These are phyloP conservation scores for Thamnaconus septentrionalis DNA, from an alignment of 2,113 vertebrate genomes.

Conservation along the genomic window DNA sequence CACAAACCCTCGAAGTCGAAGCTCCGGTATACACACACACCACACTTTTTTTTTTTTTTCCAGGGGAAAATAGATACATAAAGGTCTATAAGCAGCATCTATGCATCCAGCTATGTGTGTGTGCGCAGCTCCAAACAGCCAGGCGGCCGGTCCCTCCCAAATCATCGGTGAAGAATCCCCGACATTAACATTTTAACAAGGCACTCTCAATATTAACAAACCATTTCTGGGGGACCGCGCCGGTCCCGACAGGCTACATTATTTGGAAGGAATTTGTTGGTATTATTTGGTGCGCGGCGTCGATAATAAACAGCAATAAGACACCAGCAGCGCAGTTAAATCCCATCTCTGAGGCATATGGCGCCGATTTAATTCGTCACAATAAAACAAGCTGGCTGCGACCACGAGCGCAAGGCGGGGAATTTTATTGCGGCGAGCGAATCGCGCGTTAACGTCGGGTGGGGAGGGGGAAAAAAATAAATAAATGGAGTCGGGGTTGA, in stretches of 20 bases:
- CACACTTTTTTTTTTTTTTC: not conserved
- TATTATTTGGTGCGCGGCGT: slow-evolving; percentile 62
- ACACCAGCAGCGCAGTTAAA: slow-evolving; percentile 61
- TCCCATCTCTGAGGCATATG: slow-evolving; percentile 63
- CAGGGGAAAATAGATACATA: not conserved
- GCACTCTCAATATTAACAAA: slow-evolving; percentile 64
- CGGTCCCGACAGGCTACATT: slow-evolving; percentile 61
- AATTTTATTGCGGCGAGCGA: slow-evolving; percentile 58
- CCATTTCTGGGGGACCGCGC: slow-evolving; percentile 49
- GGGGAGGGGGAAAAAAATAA: slow-evolving; percentile 15
- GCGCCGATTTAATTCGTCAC: slow-evolving; percentile 71
- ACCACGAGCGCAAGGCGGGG: slow-evolving; percentile 52
- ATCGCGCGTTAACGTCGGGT: slow-evolving; percentile 50
- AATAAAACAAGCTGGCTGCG: slow-evolving; percentile 58
- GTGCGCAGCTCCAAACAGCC: too few species aligned
- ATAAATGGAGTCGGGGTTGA: slow-evolving; percentile 8
- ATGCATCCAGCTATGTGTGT: too few species aligned
- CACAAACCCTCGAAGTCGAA: slow-evolving; percentile 24
- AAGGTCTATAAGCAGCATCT: not conserved
- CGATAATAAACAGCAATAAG: slow-evolving; percentile 69
- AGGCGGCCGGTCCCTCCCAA: too few species aligned
- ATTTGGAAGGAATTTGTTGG: slow-evolving; percentile 76
- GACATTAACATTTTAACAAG: slow-evolving; percentile 51
- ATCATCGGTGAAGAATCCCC: too few species aligned
- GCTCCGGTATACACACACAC: slow-evolving; percentile 12